A percentile compares a stretch with the other conserved stretches of the same genome.
phyloP scores from a whole-genome alignment of 1,140 invertebrate genomes.

The Liolophura sinensis region DNA sequence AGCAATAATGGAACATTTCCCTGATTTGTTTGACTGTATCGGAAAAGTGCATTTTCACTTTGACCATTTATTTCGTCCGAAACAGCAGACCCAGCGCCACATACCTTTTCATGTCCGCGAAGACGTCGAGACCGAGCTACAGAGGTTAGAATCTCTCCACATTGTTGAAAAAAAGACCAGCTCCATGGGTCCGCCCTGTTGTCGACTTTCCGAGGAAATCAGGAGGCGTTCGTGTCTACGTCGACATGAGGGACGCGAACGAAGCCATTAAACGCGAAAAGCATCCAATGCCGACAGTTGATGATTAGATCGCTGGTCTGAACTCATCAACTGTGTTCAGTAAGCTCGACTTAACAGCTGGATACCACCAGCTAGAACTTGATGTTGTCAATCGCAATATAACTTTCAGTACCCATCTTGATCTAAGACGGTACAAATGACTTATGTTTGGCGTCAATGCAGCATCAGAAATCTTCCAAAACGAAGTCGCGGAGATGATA shows the following conservation, averaged over 20 bases:
- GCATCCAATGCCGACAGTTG: constrained; percentile 24
- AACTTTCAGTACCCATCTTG: constrained; percentile 23
- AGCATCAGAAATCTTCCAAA: too few relatives aligned
- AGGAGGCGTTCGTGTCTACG: constrained; percentile 25
- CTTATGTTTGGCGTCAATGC: too few relatives aligned
- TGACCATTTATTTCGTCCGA: constrained; percentile 16
- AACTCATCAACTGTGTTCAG: too few relatives aligned
- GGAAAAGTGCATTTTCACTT: constrained; percentile 36
- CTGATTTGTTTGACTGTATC: constrained; percentile 23
- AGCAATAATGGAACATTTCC: constrained; percentile 4
- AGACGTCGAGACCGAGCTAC: constrained; percentile 13
- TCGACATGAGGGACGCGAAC: constrained; percentile 29
- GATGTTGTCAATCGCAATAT: too few relatives aligned
- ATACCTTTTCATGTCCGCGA: constrained; percentile 21
- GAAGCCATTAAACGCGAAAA: constrained; percentile 18
- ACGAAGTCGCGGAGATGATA: too few relatives aligned
- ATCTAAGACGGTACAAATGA: constrained; percentile 11
- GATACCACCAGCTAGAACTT: too few relatives aligned
- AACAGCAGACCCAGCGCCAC: constrained; percentile 7
- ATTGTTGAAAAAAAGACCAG: constrained; percentile 36
- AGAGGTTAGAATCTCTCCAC: constrained; percentile 11
- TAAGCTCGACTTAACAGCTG: too few relatives aligned
- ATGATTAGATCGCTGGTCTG: constrained; percentile 26
- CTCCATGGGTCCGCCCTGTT: constrained; percentile 35
- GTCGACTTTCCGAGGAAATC: constrained; percentile 31